Conservation (phyloP, 2,113 vertebrate genomes). For the Dolichallabes microphthalmus region DNA sequence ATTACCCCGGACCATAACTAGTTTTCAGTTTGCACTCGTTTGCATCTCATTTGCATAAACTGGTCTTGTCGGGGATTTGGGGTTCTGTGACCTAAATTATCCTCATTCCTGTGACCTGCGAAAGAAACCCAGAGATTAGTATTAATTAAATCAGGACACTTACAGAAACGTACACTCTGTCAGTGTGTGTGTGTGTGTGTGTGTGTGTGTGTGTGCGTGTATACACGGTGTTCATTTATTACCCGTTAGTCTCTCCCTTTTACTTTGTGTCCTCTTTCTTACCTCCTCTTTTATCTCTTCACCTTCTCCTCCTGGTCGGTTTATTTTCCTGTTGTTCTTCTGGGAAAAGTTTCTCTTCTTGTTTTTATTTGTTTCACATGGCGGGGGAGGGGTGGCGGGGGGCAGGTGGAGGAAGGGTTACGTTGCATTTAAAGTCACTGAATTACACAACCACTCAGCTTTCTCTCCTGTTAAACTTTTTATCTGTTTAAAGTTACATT, state of each 20-base stretch:
- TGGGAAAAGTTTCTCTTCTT: not conserved
- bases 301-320: not conserved
- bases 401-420: no score
- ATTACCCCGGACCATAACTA: constrained; percentile 69
- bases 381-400: no score
- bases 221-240: not conserved
- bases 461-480: not conserved
- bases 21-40: constrained; percentile 74
- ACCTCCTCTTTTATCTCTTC: not conserved
- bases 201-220: constrained; percentile 25
- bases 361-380: no score
- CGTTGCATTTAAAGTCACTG: not conserved
- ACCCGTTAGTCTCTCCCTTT: constrained; percentile 26
- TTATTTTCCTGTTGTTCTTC: not conserved
- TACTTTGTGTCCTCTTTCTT: not conserved
- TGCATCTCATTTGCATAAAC: constrained; percentile 61
- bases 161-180: constrained; percentile 56
- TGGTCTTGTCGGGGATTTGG: constrained; percentile 68
- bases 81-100: constrained; percentile 75
- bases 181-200: constrained; percentile 22
- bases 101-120: constrained; percentile 64
- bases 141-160: constrained; percentile 71
- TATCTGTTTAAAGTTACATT: not conserved
- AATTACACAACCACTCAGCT: not conserved
- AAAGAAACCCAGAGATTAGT: constrained; percentile 64